Evolutionary conservation across 2,113 vertebrate genomes (phyloP), one percentile per base, ranked within the genome.

Genomic region (Procavia capensis): DNA sequence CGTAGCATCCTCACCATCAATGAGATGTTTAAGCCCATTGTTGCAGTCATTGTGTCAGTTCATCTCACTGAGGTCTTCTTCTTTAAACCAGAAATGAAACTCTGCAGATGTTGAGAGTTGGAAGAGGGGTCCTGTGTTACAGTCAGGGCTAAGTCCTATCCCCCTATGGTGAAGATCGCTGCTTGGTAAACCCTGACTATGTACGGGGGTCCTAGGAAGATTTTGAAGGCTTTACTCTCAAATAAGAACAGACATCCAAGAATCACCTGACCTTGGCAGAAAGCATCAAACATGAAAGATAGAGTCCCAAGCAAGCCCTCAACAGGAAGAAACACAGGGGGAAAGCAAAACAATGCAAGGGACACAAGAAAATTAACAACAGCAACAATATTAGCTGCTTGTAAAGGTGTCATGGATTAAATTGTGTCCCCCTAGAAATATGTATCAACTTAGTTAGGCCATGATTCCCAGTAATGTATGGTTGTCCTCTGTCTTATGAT

Each of bases 111-210:
- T 70, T 24, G 34, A 50, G 14, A 64, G 41, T 24, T 78, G 6
- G 0, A 1, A 9, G 2, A 41, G 64, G 29, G 8, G 3, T 39
- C 17, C 11, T 34, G 6, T 10, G 14, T 19, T n/a, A 85, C 2
- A 19, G 68, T 7, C 25, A 43, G 6, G 16, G 34, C 76, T 43
- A 31, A 64, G 54, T 29, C n/a, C 25, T 29, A 39, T 66, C 24
- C 16, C 8, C 75, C 6, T 36, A 27, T 61, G 47, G 14, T 57
- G 29, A 68, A 74, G 74, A 8, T 27, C 1, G 0, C 27, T 47
- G 11, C 9, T 59, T 57, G 57, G 36, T n/a, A 41, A 93, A n/a
- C 17, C 66, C 41, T 24, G 59, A 4, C 68, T 5, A 39, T 25
- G 9, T 3, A 17, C 24, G 34, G 64, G n/a, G 20, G 20, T 13